Conservation (phyloP, 2,888 invertebrate species). For the Caenorhabditis virilis region DNA sequence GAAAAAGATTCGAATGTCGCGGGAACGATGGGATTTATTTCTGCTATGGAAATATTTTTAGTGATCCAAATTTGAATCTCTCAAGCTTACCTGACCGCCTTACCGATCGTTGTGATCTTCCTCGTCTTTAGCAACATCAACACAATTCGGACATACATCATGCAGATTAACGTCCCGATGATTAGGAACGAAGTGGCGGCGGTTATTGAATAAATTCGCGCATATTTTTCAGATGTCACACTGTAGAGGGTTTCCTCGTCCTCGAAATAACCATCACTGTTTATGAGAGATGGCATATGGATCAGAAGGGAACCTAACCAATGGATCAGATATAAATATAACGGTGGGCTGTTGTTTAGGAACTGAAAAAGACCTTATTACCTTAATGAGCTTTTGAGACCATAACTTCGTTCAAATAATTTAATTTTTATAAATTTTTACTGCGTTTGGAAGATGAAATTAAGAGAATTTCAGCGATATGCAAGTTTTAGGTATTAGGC, state of each 20-base stretch:
- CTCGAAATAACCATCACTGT: slow-evolving; percentile 12
- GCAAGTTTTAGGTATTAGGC: too few relatives aligned
- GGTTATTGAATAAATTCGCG: too few relatives aligned
- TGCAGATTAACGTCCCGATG: background rate
- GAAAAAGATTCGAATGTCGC: too few relatives aligned
- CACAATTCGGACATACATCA: slow-evolving; percentile 14
- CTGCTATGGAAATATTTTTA: too few relatives aligned
- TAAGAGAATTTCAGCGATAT: background rate
- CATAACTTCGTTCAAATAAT: too few relatives aligned
- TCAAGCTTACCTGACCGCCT: too few relatives aligned
- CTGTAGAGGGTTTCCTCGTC: slow-evolving; percentile 3
- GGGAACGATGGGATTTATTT: too few relatives aligned
- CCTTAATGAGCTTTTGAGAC: too few relatives aligned
- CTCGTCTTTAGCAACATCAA: slow-evolving; percentile 7
- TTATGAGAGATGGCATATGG: slow-evolving; percentile 14
- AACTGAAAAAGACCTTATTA: slow-evolving; percentile 8
- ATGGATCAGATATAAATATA: slow-evolving; percentile 3
- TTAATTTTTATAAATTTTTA: too few relatives aligned
- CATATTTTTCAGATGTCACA: too few relatives aligned
- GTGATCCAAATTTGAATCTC: too few relatives aligned
- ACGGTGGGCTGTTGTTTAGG: slow-evolving; percentile 3
- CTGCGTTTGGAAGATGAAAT: background rate
- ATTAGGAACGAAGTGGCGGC: slow-evolving; percentile 9
- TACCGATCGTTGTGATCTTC: too few relatives aligned
- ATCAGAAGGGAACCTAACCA: slow-evolving; percentile 10